phyloP scores from a whole-genome alignment of 2,797 vertebrate species.

The Sylvilagus floridanus region DNA sequence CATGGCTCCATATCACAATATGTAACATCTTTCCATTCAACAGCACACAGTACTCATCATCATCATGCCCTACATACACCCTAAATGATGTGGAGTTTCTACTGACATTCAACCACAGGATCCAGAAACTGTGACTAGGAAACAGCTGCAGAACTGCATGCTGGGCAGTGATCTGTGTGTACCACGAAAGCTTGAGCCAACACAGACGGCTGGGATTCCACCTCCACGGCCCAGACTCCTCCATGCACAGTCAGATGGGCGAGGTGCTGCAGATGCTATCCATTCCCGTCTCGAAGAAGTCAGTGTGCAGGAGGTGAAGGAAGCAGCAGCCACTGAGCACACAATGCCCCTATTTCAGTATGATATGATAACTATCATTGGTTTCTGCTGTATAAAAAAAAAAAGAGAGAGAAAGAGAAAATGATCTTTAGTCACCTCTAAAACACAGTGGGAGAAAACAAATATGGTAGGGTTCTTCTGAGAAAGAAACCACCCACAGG shows the following conservation, averaged over 20 bases:
- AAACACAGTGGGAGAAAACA: conserved; percentile 17
- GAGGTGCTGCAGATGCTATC: conserved; percentile 66
- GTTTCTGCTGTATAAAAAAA: conserved; percentile 92
- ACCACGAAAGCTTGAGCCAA: not conserved
- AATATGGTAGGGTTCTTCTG: not conserved
- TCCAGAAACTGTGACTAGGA: conserved; percentile 60
- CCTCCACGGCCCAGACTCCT: not conserved
- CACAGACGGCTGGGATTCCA: not conserved
- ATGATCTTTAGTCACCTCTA: conserved; percentile 59
- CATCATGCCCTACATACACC: conserved; percentile 4
- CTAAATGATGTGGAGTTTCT: conserved; percentile 45
- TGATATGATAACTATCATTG: conserved; percentile 97
- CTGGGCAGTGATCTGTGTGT: conserved; percentile 38
- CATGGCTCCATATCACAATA: conserved; percentile 60
- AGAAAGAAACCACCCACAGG: not conserved
- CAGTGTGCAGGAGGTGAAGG: conserved; percentile 27
- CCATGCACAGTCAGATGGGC: not conserved
- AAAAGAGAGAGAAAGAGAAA: not conserved
- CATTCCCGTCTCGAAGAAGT: not conserved
- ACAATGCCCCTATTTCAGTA: conserved; percentile 92
- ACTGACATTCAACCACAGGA: not conserved
- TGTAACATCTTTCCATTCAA: conserved; percentile 62
- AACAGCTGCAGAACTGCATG: conserved; percentile 39
- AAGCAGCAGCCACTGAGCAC: not conserved
- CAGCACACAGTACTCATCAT: conserved; percentile 30